phyloP scores from a whole-genome alignment of 2,888 invertebrate genomes.

The Agrotis segetum region DNA sequence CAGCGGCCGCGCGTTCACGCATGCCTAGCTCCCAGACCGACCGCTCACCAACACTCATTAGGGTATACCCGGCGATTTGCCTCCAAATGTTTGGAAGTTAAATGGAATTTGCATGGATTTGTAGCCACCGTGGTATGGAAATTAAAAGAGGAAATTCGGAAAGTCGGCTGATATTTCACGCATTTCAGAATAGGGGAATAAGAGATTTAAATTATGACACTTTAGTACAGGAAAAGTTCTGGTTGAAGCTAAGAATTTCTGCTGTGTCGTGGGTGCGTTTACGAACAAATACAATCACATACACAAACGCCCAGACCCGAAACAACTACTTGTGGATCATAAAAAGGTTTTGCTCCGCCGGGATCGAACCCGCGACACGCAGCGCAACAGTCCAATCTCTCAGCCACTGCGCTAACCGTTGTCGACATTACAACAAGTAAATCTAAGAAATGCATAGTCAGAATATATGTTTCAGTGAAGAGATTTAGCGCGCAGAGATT shows the following conservation, averaged over 20 bases:
- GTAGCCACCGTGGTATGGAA: conserved; percentile 10
- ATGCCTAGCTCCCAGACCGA: conserved; percentile 80
- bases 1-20: conserved; percentile 81
- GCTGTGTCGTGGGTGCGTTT: too few relatives aligned
- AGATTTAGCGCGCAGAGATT: not conserved
- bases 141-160: conserved; percentile 23
- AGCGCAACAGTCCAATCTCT: too few relatives aligned
- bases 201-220: too few relatives aligned
- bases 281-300: too few relatives aligned
- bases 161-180: not conserved
- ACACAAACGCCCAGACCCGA: too few relatives aligned
- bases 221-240: too few relatives aligned
- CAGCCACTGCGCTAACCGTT: too few relatives aligned
- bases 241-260: too few relatives aligned
- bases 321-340: too few relatives aligned
- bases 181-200: not conserved
- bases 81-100: conserved; percentile 55
- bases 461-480: not conserved
- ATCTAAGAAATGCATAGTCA: not conserved
- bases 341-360: too few relatives aligned
- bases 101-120: conserved; percentile 57
- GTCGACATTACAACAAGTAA: not conserved
- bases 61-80: conserved; percentile 60
- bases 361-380: too few relatives aligned
- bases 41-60: conserved; percentile 77